A percentile compares a stretch with the other conserved stretches of the same genome.
phyloP scores from a whole-genome alignment of 2,888 invertebrate species.

The Oscheius sp. region DNA sequence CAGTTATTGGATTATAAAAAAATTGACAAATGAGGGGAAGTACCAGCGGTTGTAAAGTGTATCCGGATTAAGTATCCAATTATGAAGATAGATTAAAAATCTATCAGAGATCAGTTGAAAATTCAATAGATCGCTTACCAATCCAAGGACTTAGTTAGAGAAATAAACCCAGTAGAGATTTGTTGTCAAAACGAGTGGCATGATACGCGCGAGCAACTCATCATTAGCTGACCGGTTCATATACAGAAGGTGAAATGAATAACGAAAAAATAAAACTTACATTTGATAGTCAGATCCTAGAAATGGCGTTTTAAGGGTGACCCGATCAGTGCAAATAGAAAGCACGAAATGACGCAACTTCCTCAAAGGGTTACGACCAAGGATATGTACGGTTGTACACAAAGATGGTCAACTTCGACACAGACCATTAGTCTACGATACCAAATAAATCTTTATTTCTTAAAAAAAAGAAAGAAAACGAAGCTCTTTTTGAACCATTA shows the following conservation, averaged over 20 bases:
- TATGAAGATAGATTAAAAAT: too few species aligned
- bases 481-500: conserved; percentile 18
- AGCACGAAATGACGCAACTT: not conserved
- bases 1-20: too few species aligned
- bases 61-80: too few species aligned
- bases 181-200: conserved; percentile 10
- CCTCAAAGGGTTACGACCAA: conserved; percentile 10
- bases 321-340: conserved; percentile 3
- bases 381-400: not conserved
- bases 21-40: too few species aligned
- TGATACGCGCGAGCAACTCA: conserved; percentile 24
- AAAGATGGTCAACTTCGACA: not conserved
- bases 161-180: too few species aligned
- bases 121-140: too few species aligned
- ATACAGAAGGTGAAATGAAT: too few species aligned
- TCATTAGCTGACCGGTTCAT: conserved; percentile 26
- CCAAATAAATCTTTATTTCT: conserved; percentile 21
- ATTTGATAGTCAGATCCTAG: not conserved
- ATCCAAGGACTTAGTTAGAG: too few species aligned
- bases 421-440: not conserved
- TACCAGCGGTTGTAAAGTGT: too few species aligned
- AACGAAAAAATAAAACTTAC: not conserved
- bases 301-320: not conserved
- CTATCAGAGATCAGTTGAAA: too few species aligned
- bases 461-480: conserved; percentile 3